Base-by-base conservation (phyloP, 2,797 vertebrate species). In the Myotis pilosus region DNA sequence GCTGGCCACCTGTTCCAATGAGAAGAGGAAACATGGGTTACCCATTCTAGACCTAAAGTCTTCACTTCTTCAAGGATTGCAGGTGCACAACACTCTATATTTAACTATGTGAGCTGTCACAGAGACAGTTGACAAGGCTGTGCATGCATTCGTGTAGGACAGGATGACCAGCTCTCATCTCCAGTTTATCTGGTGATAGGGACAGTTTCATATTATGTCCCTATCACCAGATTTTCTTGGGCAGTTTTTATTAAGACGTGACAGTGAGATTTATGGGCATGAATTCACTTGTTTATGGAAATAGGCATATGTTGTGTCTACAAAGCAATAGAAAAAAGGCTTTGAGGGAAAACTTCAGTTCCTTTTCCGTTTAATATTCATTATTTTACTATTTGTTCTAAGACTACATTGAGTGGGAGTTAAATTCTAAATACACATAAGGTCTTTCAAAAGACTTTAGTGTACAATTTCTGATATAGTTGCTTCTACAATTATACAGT, bases 361-460 rank as follows among this genome's bases (percentile, higher is more conserved):
- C 76, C 78, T 97, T 95, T 94, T 80, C 49, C 71, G 92, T 97
- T 97, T 96, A 76, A n/a, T 95, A 69, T 96, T 98, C 79, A 87
- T 94, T 97, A 96, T 98, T 97, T 98, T 92, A 88, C 86, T 98
- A 89, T 98, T 98, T 98, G 96, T 97, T 98, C 97, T 98, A 96
- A 96, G 94, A 94, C 92, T 96, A 84, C 94, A 95, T 89, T 57
- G 92, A 97, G 94, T 97, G 94, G 95, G 95, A 97, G 96, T 97
- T 97, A 97, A 96, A 98, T 94, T 97, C 97, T 96, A 97, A 97
- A 96, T 96, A 95, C 92, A 97, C 95, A 92, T 97, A 95, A 97
- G 95, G 91, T 97, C 94, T 98, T 98, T 98, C 94, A 96, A 95
- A 98, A 98, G 95, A 97, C 94, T 97, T 97, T 96, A 97, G 94